These are phyloP conservation scores for Drosophila parvula DNA, from an alignment of 1,140 invertebrate genomes.

Conservation along the genomic window DNA sequence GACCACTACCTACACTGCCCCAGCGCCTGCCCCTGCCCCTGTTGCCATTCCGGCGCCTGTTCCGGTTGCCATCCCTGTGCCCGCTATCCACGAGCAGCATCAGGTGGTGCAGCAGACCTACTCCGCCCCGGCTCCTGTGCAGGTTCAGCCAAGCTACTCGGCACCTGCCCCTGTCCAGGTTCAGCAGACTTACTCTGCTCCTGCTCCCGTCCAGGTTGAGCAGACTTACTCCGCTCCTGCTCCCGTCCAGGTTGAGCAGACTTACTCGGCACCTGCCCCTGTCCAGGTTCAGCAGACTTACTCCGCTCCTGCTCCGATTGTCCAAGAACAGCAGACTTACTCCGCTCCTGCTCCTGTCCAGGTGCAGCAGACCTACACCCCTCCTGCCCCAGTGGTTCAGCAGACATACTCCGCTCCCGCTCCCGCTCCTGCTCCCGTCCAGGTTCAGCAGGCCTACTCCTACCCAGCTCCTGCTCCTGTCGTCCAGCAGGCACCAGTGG, in stretches of 20 bases:
- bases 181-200: slow-evolving; percentile 4
- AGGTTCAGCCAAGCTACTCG: slow-evolving; percentile 10
- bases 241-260: slow-evolving; percentile 20
- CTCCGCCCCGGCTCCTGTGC: slow-evolving; percentile 26
- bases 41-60: neutral
- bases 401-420: slow-evolving; percentile 29
- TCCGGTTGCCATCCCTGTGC: slow-evolving; percentile 25
- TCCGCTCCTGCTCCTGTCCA: slow-evolving; percentile 5
- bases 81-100: slow-evolving; percentile 34
- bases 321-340: neutral
- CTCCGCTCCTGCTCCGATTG: slow-evolving; percentile 14
- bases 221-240: slow-evolving; percentile 25
- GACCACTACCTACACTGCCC: slow-evolving; percentile 9
- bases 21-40: slow-evolving; percentile 8
- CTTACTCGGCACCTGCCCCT: too few relatives aligned
- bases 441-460: slow-evolving; percentile 15
- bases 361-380: slow-evolving; percentile 6
- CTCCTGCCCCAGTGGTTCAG: slow-evolving; percentile 16
- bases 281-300: slow-evolving; percentile 27
- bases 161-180: slow-evolving; percentile 12
- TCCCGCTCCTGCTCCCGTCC: slow-evolving; percentile 22
- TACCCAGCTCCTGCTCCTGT: slow-evolving; percentile 18
- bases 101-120: slow-evolving; percentile 39
- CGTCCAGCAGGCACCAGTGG: slow-evolving; percentile 21
- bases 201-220: slow-evolving; percentile 20